Evolutionary conservation across 2,888 invertebrate species (phyloP), one percentile per base, ranked within the genome.

Genomic region (Idaea straminata): DNA sequence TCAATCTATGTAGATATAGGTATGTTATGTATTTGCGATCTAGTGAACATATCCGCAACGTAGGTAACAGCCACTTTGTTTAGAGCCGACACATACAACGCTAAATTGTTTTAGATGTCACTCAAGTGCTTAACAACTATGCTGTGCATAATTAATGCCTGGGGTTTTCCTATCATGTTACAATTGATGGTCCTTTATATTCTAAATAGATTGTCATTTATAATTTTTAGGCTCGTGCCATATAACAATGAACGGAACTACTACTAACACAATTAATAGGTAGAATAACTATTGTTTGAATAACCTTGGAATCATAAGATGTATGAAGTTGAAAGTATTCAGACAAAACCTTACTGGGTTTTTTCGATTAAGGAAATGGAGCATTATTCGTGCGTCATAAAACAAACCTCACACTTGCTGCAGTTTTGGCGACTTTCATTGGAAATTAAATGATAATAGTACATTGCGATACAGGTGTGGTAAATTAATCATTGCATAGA

Each of bases 21-120:
- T 59, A 47, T 59, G 59, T 80, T 80, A 82, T 84, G 83, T 86
- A 84, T 84, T 78, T 75, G 74, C 69, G 67, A 81, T 76, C 73
- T 76, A 76, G 75, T 74, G 47, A 47, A 10, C 47, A 47, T 47
- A 76, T 74, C 76, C 71, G 71, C 69, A 74, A 71, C 71, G 72
- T n/a, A n/a, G n/a, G n/a, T 76, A 75, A 76, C 76, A 70, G 75
- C 70, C 66, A 59, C 69, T 75, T 73, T 70, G 72, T 69, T 66
- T 62, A 13, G 38, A 60, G 36, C 62, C 62, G 35, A 64, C 64
- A 25, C 62, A 36, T 61, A 57, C 13, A 38, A 13, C 35, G 38
- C 47, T 64, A 64, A 64, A 61, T 64, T 66, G 64, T 64, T 63
- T 62, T 64, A 62, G 61, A 69, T 63, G 62, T 60, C 36, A 61